Conservation (phyloP, 2,888 invertebrate genomes). For the Acleris sparsana region DNA sequence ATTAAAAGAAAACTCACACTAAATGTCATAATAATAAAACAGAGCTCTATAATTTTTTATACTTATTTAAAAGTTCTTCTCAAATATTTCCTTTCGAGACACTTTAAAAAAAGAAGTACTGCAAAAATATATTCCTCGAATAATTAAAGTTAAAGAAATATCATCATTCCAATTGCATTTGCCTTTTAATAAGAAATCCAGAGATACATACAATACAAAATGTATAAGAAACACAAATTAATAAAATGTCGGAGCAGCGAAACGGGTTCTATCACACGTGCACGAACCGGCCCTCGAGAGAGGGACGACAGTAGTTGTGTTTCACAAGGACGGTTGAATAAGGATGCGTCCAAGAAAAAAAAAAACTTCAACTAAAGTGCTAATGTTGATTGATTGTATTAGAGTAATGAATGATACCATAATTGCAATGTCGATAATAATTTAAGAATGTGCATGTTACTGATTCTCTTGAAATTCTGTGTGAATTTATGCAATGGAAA, state of each 20-base stretch:
- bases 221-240: conserved; percentile 77
- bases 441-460: too few species aligned
- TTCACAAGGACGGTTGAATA: conserved; percentile 54
- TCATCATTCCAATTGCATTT: conserved; percentile 1
- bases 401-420: too few species aligned
- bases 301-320: conserved; percentile 50
- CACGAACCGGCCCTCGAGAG: conserved; percentile 65
- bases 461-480: too few species aligned
- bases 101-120: too few species aligned
- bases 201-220: conserved; percentile 42
- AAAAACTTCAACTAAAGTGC: neutral
- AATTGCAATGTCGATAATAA: too few species aligned
- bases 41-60: too few species aligned
- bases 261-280: conserved; percentile 81
- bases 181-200: conserved; percentile 28
- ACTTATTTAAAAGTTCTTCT: too few species aligned
- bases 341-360: conserved; percentile 55
- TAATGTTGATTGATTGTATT: neutral
- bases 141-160: too few species aligned
- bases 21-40: too few species aligned
- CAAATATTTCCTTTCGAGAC: too few species aligned
- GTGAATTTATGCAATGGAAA: too few species aligned
- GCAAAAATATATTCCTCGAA: too few species aligned
- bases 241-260: conserved; percentile 77
- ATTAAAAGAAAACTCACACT: neutral